Conservation (phyloP, 2,797 vertebrate genomes). For the Gambelia wislizenii region DNA sequence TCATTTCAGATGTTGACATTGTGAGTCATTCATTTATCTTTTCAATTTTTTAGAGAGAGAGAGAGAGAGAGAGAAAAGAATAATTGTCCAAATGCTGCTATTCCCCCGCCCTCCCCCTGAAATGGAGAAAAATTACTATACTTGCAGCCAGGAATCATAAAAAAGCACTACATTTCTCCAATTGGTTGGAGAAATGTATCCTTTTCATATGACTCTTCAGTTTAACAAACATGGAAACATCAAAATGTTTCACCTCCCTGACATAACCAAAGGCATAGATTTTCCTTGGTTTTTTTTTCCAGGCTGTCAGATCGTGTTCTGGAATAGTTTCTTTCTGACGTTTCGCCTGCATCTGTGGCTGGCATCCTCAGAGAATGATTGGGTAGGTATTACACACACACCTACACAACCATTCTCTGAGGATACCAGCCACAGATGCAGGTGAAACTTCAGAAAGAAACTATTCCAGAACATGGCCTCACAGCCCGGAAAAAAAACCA, state of each 20-base stretch:
- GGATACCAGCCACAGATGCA: too few relatives aligned
- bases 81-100: slow-evolving; percentile 18
- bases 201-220: not conserved
- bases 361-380: too few relatives aligned
- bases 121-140: not conserved
- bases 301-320: too few relatives aligned
- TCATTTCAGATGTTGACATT: slow-evolving; percentile 13
- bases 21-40: slow-evolving; percentile 6
- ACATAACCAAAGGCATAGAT: slow-evolving; percentile 8
- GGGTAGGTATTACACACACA: too few relatives aligned
- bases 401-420: too few relatives aligned
- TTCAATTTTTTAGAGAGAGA: not conserved
- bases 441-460: too few relatives aligned
- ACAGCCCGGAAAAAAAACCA: too few relatives aligned
- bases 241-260: slow-evolving; percentile 39
- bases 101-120: not conserved
- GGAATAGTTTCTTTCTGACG: too few relatives aligned
- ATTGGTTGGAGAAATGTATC: not conserved
- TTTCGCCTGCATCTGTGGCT: too few relatives aligned
- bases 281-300: too few relatives aligned
- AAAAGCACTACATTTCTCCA: not conserved
- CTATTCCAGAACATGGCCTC: too few relatives aligned
- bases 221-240: not conserved
- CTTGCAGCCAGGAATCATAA: not conserved
- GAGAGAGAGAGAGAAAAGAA: not conserved